Percentiles rank a stretch among this genome's conserved stretches.
Evolutionary conservation across 2,113 vertebrate species (phyloP).

Genomic region (Solea senegalensis): DNA sequence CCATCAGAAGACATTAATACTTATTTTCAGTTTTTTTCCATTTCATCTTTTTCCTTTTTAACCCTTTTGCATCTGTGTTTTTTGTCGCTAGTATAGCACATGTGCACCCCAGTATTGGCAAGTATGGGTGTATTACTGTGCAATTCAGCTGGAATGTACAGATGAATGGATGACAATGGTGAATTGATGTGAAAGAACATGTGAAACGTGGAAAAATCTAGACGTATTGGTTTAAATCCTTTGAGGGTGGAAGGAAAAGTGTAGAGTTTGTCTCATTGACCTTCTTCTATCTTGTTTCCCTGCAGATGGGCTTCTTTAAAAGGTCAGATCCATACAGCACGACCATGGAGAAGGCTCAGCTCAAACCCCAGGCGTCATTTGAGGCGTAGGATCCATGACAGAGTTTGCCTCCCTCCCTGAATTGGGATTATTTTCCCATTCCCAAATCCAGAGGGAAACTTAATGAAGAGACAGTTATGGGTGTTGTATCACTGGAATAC

Average conservation of each 20-base stretch:
- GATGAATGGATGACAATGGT: no score
- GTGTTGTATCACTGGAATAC: conserved; percentile 67
- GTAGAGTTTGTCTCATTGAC: not conserved
- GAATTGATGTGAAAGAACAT: no score
- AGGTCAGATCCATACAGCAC: conserved; percentile 89
- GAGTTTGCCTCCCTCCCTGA: conserved; percentile 20
- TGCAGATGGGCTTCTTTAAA: conserved; percentile 93
- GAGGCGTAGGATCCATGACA: conserved; percentile 82
- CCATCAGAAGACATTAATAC: not conserved
- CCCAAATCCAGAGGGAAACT: conserved; percentile 23
- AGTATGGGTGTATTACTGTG: no score
- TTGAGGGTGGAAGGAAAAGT: not conserved
- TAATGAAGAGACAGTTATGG: conserved; percentile 32
- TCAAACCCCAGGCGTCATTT: conserved; percentile 93
- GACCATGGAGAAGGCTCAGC: conserved; percentile 94
- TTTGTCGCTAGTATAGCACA: no score
- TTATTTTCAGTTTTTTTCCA: no score
- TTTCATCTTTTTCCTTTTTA: no score
- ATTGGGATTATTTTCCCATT: conserved; percentile 51
- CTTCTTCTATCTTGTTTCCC: conserved; percentile 7
- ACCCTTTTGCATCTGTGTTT: no score
- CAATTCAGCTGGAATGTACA: no score
- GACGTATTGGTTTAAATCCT: no score
- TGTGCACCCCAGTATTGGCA: no score
- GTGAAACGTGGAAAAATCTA: no score